Evolutionary conservation across 2,888 invertebrate species (phyloP).

Genomic region (Coleophora flavipennella): DNA sequence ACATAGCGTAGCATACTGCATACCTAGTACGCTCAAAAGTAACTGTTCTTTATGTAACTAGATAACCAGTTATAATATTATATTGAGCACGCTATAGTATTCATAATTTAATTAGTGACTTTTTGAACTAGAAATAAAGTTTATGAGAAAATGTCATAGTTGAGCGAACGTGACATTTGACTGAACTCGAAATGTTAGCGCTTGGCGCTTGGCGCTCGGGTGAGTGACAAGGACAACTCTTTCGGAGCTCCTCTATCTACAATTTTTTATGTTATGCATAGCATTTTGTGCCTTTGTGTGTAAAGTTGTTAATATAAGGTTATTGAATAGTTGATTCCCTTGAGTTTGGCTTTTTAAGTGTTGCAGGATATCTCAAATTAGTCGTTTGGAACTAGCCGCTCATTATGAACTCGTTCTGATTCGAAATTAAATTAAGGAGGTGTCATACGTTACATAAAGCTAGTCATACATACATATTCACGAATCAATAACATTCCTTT

Average conservation of each 20-base stretch:
- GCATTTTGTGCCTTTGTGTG: slow-evolving; percentile 59
- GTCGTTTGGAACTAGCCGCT: no score
- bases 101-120: slow-evolving; percentile 12
- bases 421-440: no score
- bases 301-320: slow-evolving; percentile 58
- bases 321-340: slow-evolving; percentile 61
- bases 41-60: no score
- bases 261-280: slow-evolving; percentile 58
- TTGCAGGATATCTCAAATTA: slow-evolving; percentile 25
- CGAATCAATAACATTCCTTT: no score
- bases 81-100: background rate
- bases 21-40: no score
- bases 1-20: no score
- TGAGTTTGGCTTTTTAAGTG: slow-evolving; percentile 24
- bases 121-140: slow-evolving; percentile 36
- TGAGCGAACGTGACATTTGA: slow-evolving; percentile 68
- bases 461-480: no score
- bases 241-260: slow-evolving; percentile 59
- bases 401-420: no score
- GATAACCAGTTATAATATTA: no score
- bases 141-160: slow-evolving; percentile 60
- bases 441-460: no score
- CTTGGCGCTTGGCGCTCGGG: slow-evolving; percentile 68
- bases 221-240: slow-evolving; percentile 69
- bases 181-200: slow-evolving; percentile 64